Base-by-base conservation (phyloP, 2,888 invertebrate genomes). In the Glyphotaelius pellucidus region DNA sequence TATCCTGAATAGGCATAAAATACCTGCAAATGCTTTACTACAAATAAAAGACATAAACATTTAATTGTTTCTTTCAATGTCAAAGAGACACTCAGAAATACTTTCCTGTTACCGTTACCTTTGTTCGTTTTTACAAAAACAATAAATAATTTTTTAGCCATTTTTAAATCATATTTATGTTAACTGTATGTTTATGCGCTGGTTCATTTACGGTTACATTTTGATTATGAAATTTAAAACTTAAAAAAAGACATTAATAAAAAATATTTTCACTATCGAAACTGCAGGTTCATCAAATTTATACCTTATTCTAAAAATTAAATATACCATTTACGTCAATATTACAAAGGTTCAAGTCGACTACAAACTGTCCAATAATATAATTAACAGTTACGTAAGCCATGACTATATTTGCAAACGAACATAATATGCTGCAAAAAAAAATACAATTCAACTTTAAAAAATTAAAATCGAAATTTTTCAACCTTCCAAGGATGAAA, bases 401-500 rank as follows among this genome's bases (percentile, higher is more conserved):
- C 7, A 67, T 25, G 25, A 2, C 25, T 25, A 25, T 0, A 25
- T 67, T 4, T 19, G 52, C 52, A 67, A 67, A 67, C 0, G 9
- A 67, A 25, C 67, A 67, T 9, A 2, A 25, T 67, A 7, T n/a
- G 1, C 3, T 47, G 15, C 3, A 47, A 47, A 47, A 47, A 47
- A 47, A 1, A 42, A 42, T 42, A 47, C 2, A 42, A 47, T 15
- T 47, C 2, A 14, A 11, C 47, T 47, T 47, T 47, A 47, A 47
- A 47, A 47, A 47, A 47, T 15, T 0, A 15, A 12, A 47, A 47
- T 47, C 14, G 12, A 12, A 30, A 80, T n/a, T 31, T 30, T n/a
- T 3, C 3, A 14, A 98, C 97, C 98, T 97, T 90, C 98, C 98
- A 93, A 98, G 96, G 93, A 98, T 96, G 95, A 98, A 98, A 93